phyloP scores from a whole-genome alignment of 2,888 invertebrate genomes.

The Drosophila pullipes region DNA sequence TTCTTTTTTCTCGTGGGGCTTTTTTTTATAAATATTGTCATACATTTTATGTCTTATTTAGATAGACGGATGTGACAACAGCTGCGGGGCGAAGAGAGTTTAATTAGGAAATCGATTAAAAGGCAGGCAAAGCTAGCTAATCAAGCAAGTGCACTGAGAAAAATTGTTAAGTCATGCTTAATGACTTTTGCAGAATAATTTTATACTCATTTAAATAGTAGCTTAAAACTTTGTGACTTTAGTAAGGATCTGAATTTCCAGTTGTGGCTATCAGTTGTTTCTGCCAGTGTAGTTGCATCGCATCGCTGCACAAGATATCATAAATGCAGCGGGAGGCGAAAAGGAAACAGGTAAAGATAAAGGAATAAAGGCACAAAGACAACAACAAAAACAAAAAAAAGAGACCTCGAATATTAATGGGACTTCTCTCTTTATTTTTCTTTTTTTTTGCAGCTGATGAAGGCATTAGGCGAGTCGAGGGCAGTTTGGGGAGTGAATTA shows the following conservation, averaged over 20 bases:
- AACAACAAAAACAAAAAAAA: constrained; percentile 34
- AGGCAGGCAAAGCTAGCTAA: constrained; percentile 29
- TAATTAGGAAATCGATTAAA: constrained; percentile 71
- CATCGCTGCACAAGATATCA: constrained; percentile 39
- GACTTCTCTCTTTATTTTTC: constrained; percentile 18
- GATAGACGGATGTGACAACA: constrained; percentile 47
- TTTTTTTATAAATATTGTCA: background rate
- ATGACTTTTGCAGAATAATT: background rate
- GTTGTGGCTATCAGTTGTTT: background rate
- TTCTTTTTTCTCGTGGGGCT: background rate
- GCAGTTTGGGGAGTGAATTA: background rate
- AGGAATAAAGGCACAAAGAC: constrained; percentile 25
- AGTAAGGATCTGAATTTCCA: background rate
- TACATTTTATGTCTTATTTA: constrained; percentile 64
- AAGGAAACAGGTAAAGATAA: constrained; percentile 32
- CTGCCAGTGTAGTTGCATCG: constrained; percentile 6
- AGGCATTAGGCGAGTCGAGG: constrained; percentile 58
- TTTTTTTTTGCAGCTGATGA: constrained; percentile 49
- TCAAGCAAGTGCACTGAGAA: constrained; percentile 18
- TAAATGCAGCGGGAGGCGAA: constrained; percentile 26
- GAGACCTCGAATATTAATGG: constrained; percentile 54
- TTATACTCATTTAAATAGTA: background rate
- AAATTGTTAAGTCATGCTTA: background rate
- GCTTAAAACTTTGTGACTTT: background rate
- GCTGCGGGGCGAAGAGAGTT: constrained; percentile 42